phyloP scores from a whole-genome alignment of 2,888 invertebrate genomes.

The Fragum fragum region DNA sequence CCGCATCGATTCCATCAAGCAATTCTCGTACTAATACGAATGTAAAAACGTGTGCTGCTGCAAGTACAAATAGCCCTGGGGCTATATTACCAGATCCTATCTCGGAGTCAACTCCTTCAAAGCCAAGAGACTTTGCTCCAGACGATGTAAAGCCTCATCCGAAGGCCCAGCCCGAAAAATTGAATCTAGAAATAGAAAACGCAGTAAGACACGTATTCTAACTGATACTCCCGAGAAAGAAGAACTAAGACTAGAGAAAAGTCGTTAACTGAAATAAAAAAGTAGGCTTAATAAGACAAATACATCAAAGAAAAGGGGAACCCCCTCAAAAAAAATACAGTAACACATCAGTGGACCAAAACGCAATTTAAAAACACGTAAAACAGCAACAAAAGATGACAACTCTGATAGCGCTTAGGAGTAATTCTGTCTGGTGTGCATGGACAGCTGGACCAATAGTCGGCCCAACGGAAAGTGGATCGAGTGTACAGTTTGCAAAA shows the following conservation, averaged over 20 bases:
- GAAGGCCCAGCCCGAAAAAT: constrained; percentile 40
- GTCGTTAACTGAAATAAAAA: no score
- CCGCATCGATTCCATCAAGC: background rate
- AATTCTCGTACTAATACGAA: background rate
- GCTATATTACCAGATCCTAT: constrained; percentile 13
- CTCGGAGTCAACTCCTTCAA: background rate
- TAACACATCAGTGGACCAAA: background rate
- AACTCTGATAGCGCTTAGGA: constrained; percentile 32
- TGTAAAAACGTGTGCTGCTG: background rate
- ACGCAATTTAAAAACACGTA: background rate
- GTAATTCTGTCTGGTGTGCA: constrained; percentile 34
- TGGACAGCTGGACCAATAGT: constrained; percentile 30
- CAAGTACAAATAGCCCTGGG: constrained; percentile 6
- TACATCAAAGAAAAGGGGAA: constrained; percentile 28
- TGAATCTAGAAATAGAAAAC: constrained; percentile 38
- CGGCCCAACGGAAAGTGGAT: constrained; percentile 35
- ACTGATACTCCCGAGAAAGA: constrained; percentile 51
- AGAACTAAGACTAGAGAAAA: constrained; percentile 39
- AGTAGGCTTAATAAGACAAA: no score
- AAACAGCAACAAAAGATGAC: background rate
- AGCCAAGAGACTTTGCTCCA: constrained; percentile 17
- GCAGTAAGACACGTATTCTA: constrained; percentile 44
- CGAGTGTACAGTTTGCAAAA: no score
- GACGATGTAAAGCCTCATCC: constrained; percentile 34
- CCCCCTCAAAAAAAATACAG: constrained; percentile 27